Evolutionary conservation across 2,888 invertebrate genomes (phyloP).

Genomic region (Acanthosepion lycidas): DNA sequence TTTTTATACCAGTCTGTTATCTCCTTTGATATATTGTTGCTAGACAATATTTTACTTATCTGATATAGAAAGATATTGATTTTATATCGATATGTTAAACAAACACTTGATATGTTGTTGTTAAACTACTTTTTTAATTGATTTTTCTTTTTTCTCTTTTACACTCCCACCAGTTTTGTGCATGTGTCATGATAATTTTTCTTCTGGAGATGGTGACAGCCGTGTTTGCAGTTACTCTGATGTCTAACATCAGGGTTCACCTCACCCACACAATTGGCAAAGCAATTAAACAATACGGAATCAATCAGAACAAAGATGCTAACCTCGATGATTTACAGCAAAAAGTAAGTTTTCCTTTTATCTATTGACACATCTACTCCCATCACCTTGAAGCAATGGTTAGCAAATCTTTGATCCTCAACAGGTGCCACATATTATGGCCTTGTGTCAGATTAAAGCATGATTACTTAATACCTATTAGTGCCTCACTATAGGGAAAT

Average conservation of each 20-base stretch:
- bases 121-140: neutral
- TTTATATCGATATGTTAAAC: too few species aligned
- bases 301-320: slow-evolving; percentile 25
- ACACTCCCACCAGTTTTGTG: neutral
- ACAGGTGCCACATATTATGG: too few species aligned
- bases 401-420: too few species aligned
- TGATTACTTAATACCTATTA: too few species aligned
- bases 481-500: too few species aligned
- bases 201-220: slow-evolving; percentile 39
- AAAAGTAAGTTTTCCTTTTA: neutral
- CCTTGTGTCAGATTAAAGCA: too few species aligned
- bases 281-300: slow-evolving; percentile 33
- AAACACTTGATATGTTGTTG: neutral
- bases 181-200: slow-evolving; percentile 42
- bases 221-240: slow-evolving; percentile 43
- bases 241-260: slow-evolving; percentile 24
- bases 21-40: too few species aligned
- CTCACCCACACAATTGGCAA: slow-evolving; percentile 36
- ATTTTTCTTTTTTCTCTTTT: neutral
- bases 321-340: slow-evolving; percentile 36
- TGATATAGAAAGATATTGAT: too few species aligned
- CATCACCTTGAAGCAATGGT: too few species aligned
- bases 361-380: too few species aligned
- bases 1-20: too few species aligned
- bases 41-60: too few species aligned